Percentiles rank a stretch among this genome's conserved stretches.
Conservation (phyloP, 2,797 vertebrate genomes). For the Sparidentex hasta region DNA sequence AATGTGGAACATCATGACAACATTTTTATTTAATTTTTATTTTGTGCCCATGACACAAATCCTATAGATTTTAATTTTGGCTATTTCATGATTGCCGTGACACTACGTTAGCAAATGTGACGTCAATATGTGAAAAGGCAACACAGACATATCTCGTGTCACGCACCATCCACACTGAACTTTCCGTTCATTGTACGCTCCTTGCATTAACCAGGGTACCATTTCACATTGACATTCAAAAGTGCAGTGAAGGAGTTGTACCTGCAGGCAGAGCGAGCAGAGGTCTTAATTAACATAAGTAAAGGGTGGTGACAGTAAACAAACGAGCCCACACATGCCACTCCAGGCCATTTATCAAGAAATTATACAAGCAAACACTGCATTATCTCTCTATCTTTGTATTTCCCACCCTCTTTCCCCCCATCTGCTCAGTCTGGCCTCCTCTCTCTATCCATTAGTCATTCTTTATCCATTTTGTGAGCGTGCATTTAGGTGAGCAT, state of each 20-base stretch:
- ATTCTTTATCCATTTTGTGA: background rate
- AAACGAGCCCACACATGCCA: slow-evolving; percentile 28
- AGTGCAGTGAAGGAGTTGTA: slow-evolving; percentile 12
- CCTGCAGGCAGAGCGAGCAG: slow-evolving; percentile 23
- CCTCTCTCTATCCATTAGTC: slow-evolving; percentile 10
- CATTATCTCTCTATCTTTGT: slow-evolving; percentile 24
- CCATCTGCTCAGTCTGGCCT: background rate
- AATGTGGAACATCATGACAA: too few relatives aligned
- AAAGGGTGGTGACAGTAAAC: slow-evolving; percentile 41
- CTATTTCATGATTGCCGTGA: too few relatives aligned
- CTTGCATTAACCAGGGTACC: background rate
- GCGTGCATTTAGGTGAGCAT: background rate
- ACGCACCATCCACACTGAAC: background rate
- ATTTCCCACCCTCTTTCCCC: background rate
- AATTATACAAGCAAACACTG: slow-evolving; percentile 26
- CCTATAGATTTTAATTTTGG: too few relatives aligned
- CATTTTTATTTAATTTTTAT: too few relatives aligned
- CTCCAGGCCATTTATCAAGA: slow-evolving; percentile 41
- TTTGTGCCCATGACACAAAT: too few relatives aligned
- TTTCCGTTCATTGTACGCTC: background rate
- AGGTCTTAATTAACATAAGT: slow-evolving; percentile 50
- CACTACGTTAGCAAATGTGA: background rate
- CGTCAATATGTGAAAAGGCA: slow-evolving; percentile 8
- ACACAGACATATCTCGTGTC: background rate
- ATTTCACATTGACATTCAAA: background rate